Evolutionary conservation across 2,113 vertebrate genomes (phyloP).

Genomic region (Picathartes gymnocephalus): DNA sequence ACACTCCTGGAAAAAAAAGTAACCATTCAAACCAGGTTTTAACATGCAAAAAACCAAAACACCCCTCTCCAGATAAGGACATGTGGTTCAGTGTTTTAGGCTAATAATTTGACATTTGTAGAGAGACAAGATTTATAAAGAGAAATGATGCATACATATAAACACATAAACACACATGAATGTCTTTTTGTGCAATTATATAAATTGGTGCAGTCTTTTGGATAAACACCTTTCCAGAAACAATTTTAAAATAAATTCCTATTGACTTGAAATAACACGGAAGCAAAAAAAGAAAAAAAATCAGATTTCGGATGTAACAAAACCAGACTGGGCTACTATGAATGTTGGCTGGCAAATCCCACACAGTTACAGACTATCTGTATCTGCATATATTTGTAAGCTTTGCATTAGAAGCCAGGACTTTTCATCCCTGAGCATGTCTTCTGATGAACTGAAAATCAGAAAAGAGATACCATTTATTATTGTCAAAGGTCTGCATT

Average conservation of each 20-base stretch:
- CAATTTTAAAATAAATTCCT: not conserved
- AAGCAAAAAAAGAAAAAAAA: not conserved
- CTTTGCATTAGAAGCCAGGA: not conserved
- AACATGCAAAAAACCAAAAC: not conserved
- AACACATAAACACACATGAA: rapidly evolving
- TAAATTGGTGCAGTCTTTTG: not conserved
- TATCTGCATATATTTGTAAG: not conserved
- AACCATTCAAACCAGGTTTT: not conserved
- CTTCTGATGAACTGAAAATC: not conserved
- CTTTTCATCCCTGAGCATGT: not conserved
- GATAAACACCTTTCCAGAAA: not conserved
- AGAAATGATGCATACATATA: not conserved
- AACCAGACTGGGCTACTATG: not conserved
- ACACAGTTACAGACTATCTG: not conserved
- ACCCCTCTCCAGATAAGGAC: not conserved
- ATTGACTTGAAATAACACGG: not conserved
- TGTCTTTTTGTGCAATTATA: not conserved
- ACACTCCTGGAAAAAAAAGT: not conserved
- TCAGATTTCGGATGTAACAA: not conserved
- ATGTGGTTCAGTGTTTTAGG: not conserved
- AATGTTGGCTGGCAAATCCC: not conserved
- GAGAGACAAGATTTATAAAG: not conserved
- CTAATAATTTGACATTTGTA: not conserved
- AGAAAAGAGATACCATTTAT: not conserved
- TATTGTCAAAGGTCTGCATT: not conserved